Evolutionary conservation across 2,113 vertebrate genomes (phyloP).

Genomic region (Nipponia nippon): DNA sequence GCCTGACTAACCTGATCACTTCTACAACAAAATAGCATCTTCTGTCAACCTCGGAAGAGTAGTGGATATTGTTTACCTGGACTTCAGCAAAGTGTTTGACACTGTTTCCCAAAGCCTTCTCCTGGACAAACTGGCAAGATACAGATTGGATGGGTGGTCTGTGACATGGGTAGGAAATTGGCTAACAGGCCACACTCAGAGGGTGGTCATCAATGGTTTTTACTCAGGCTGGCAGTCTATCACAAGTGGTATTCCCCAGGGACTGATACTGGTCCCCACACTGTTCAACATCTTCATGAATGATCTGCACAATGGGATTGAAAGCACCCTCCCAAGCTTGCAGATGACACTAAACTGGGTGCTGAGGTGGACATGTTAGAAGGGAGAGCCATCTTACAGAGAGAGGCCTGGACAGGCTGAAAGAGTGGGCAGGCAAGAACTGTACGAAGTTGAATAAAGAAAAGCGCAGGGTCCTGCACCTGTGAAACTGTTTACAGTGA

Average conservation of each 20-base stretch:
- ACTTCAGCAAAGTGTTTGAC: neutral
- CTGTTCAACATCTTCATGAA: neutral
- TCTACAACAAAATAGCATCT: neutral
- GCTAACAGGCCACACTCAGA: neutral
- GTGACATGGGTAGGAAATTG: neutral
- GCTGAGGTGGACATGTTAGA: neutral
- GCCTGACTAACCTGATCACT: neutral
- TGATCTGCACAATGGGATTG: neutral
- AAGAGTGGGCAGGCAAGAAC: neutral
- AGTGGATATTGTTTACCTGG: too few species aligned
- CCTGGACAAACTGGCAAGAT: neutral
- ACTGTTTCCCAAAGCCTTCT: neutral
- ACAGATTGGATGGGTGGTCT: neutral
- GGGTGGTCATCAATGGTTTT: neutral
- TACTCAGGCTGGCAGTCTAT: too few species aligned
- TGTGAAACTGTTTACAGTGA: neutral
- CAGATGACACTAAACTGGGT: neutral
- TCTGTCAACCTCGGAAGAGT: neutral
- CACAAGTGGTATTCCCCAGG: neutral
- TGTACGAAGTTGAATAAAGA: neutral
- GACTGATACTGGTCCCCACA: neutral
- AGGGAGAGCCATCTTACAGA: neutral
- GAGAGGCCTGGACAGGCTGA: neutral
- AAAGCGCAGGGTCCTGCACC: fast-evolving
- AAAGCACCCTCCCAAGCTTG: neutral